Evolutionary conservation across 30 jellyfish, hydroid and myxozoan species (phyloP).

Genomic region (Aurelia aurita complex sp. Pacific): DNA sequence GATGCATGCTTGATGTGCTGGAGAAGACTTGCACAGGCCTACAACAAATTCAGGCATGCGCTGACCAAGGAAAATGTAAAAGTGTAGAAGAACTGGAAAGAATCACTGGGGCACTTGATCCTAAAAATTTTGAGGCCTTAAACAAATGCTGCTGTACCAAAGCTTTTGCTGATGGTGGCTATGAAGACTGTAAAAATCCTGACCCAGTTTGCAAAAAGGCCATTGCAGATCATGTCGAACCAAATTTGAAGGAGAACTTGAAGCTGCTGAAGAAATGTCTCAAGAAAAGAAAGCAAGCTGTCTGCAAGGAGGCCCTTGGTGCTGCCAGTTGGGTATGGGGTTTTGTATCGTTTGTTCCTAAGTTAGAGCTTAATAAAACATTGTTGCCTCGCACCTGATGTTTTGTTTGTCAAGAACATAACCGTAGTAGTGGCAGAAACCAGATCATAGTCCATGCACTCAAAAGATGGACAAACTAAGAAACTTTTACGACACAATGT

Average conservation of each 20-base stretch:
- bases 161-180: neutral
- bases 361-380: too few species aligned
- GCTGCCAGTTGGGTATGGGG: neutral
- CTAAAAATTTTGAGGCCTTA: neutral
- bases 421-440: too few species aligned
- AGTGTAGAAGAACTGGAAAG: neutral
- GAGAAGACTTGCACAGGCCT: conserved; percentile 52
- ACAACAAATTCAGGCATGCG: conserved; percentile 16
- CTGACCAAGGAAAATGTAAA: neutral
- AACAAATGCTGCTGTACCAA: neutral
- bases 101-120: neutral
- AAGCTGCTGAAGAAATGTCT: neutral
- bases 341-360: too few species aligned
- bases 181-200: neutral
- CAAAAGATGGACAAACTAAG: too few species aligned
- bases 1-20: conserved; percentile 51
- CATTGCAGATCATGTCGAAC: neutral
- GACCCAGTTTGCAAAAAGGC: conserved; percentile 1
- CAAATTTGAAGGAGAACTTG: too few species aligned
- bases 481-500: too few species aligned
- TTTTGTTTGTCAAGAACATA: too few species aligned
- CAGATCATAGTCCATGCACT: too few species aligned
- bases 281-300: neutral
- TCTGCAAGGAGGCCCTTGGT: neutral
- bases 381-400: too few species aligned